These are phyloP conservation scores for Crypturellus tataupa DNA, from an alignment of 2,797 vertebrate genomes.

Conservation along the genomic window DNA sequence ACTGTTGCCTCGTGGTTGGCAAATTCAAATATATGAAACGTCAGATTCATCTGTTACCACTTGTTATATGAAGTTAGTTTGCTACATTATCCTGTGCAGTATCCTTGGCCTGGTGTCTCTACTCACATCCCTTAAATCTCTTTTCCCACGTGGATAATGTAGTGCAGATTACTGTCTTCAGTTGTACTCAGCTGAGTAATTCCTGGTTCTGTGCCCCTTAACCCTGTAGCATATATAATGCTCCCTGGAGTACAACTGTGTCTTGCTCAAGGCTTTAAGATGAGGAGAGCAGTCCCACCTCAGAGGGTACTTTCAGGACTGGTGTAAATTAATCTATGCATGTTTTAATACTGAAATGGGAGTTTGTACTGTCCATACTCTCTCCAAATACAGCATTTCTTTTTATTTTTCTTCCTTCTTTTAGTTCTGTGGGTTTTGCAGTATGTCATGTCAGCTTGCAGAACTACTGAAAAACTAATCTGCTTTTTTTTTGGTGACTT, in stretches of 20 bases:
- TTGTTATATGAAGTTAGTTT: neutral
- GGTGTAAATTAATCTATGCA: neutral
- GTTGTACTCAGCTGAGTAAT: accelerated
- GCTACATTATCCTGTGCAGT: neutral
- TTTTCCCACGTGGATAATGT: neutral
- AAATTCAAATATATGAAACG: neutral
- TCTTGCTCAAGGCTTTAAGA: neutral
- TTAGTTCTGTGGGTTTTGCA: neutral
- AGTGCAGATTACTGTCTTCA: neutral
- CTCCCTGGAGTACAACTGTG: neutral
- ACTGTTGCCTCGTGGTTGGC: neutral
- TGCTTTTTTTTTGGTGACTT: neutral
- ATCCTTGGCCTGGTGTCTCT: neutral
- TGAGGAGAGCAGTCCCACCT: neutral
- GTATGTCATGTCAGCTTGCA: neutral
- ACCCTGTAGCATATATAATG: neutral
- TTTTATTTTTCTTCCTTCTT: neutral
- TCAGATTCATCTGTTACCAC: neutral
- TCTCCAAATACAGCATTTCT: neutral
- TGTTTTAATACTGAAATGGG: neutral
- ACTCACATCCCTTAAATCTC: neutral
- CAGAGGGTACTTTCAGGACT: neutral
- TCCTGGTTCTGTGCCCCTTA: neutral
- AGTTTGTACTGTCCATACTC: accelerated
- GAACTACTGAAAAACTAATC: neutral